Base-by-base conservation (phyloP, 2,113 vertebrate species). In the Eulemur rufifrons region DNA sequence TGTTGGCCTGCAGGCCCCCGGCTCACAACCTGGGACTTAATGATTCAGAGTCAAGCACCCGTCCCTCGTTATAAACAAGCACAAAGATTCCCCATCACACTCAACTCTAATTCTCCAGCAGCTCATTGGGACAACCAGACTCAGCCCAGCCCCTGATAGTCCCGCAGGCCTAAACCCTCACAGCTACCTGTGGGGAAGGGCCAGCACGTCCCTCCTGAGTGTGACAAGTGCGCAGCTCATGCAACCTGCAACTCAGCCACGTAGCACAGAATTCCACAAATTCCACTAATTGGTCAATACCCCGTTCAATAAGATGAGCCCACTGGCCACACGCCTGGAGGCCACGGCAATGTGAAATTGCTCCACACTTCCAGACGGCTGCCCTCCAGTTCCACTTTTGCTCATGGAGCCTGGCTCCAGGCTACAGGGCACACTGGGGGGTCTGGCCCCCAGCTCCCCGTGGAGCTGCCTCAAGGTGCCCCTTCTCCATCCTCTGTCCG, bases 151-250 rank as follows among this genome's bases (percentile, higher is more conserved):
- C 9, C 47, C 50, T 56, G 23, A 10, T 29, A 66, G 21, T 69
- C 66, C 37, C 50, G 1, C 27, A 88, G 59, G 9, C 50, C n/a
- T 68, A 87, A 39, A 9, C 10, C 10, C 14, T 68, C 45, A 32
- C 32, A 21, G 8, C 11, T 4, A 11, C 32, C 68, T 6, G 0
- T 0, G 1, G 27, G 20, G 54, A 83, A 61, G n/a, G 5, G 9
- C 69, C 69, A 17, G 3, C 10, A 42, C 13, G 32, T 8, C 29
- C 25, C 56, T 7, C 8, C 34, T 0, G 15, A 11, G 3, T 11
- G 6, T 29, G 23, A 23, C 61, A 83, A 73, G 54, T 20, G 47
- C 8, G 15, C 1, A 32, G 42, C 25, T 32, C 37, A 37, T 29
- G 7, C 20, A 29, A 6, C 5, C 0, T 42, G 21, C 18, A 74